Conservation (phyloP, 2,113 vertebrate genomes). For the Phylloscopus whistleri region DNA sequence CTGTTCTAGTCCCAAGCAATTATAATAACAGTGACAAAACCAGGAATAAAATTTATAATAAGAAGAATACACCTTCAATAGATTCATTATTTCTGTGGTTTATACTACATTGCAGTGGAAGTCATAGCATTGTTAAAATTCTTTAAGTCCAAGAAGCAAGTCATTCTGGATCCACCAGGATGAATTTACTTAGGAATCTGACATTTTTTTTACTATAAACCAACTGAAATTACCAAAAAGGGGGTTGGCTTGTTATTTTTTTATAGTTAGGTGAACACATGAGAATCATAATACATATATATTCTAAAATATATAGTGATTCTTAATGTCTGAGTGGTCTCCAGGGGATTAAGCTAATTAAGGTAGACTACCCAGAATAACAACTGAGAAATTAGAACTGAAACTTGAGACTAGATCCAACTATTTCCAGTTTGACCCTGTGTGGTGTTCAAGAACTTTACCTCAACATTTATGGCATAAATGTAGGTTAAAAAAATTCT, state of each 20-base stretch:
- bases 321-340: not conserved
- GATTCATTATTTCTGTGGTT: not conserved
- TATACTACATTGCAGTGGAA: not conserved
- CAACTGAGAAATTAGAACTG: not conserved
- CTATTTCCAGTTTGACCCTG: not conserved
- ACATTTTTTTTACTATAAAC: not conserved
- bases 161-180: not conserved
- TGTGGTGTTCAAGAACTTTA: not conserved
- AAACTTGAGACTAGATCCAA: not conserved
- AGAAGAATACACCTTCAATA: not conserved
- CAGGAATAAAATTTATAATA: not conserved
- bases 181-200: not conserved
- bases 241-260: rapidly evolving
- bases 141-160: not conserved
- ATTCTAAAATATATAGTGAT: not conserved
- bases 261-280: not conserved
- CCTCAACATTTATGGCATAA: not conserved
- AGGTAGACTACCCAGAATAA: not conserved
- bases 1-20: not conserved
- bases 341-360: not conserved
- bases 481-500: not conserved
- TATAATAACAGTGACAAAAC: not conserved
- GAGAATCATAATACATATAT: not conserved
- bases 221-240: not conserved
- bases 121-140: not conserved